Evolutionary conservation across 2,797 vertebrate species (phyloP).

Genomic region (Chromis chromis): DNA sequence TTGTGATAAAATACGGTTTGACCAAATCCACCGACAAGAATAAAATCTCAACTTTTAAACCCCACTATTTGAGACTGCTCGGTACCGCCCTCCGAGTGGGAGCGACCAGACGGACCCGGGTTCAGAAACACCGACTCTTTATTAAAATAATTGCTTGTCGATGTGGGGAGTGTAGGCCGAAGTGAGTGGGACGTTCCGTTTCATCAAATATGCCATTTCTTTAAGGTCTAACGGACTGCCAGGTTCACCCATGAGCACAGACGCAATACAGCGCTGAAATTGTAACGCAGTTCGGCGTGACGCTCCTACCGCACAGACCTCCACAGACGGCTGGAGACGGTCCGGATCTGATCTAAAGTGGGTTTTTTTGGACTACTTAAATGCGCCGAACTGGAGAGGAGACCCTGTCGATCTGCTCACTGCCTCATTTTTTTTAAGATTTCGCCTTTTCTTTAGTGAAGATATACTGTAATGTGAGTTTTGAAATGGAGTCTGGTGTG

Average conservation of each 20-base stretch:
- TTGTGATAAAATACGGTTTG: neutral
- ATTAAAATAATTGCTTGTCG: neutral
- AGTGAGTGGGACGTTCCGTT: neutral
- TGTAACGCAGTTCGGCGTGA: conserved; percentile 41
- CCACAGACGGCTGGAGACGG: neutral
- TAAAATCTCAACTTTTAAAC: too few relatives aligned
- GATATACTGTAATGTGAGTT: neutral
- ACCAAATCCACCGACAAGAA: neutral
- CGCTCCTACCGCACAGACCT: neutral
- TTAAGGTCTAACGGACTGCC: accelerated
- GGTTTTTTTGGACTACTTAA: neutral
- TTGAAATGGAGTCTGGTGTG: neutral
- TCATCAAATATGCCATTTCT: neutral
- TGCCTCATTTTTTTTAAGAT: neutral
- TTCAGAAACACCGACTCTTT: neutral
- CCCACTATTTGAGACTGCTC: neutral
- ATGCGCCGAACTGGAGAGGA: neutral
- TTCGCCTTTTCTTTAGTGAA: neutral
- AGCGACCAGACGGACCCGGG: conserved; percentile 4
- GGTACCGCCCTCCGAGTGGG: conserved; percentile 36
- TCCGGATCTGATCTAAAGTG: neutral
- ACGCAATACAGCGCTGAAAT: neutral
- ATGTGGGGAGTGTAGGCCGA: neutral
- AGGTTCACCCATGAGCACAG: neutral
- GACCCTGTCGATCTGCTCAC: accelerated